phyloP scores from a whole-genome alignment of 2,797 vertebrate genomes.

The Phataginus tricuspis region DNA sequence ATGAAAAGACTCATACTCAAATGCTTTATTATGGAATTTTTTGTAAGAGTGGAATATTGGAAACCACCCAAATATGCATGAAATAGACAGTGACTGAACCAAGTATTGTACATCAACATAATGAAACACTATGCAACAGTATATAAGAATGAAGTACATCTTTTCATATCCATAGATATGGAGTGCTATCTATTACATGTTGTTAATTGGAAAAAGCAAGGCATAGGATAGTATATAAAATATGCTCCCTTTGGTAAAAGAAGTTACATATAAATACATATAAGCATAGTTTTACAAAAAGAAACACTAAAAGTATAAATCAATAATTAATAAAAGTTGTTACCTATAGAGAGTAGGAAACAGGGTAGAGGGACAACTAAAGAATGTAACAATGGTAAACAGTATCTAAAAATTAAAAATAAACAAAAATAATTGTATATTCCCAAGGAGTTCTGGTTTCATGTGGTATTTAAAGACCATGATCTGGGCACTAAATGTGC shows the following conservation, averaged over 20 bases:
- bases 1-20: not conserved
- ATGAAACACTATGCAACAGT: not conserved
- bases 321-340: not conserved
- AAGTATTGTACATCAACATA: not conserved
- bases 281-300: not conserved
- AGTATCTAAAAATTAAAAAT: too few species aligned
- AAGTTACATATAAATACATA: not conserved
- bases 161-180: not conserved
- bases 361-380: not conserved
- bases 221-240: not conserved
- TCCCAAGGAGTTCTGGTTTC: not conserved
- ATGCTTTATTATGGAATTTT: not conserved
- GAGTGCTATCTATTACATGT: not conserved
- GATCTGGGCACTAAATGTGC: not conserved
- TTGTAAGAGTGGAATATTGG: not conserved
- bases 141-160: not conserved
- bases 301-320: not conserved
- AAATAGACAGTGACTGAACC: not conserved
- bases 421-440: too few species aligned
- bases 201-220: not conserved
- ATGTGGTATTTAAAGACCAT: not conserved
- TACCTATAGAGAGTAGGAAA: not conserved
- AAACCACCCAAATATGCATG: not conserved
- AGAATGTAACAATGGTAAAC: not conserved
- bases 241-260: not conserved